Conservation (phyloP, 2,797 vertebrate genomes). For the Sebastes goodei region DNA sequence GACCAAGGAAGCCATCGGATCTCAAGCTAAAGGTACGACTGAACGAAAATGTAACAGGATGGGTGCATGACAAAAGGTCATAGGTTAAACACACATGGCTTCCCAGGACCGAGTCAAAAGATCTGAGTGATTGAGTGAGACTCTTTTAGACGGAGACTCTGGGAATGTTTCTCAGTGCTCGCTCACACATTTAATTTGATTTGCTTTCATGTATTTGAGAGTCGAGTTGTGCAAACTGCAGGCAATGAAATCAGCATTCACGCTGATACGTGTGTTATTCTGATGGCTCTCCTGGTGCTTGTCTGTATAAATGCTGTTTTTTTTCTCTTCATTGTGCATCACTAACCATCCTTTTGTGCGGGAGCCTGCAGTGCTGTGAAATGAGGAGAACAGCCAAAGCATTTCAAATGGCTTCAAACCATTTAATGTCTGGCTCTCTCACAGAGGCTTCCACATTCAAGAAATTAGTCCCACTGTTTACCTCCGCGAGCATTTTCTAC, state of each 20-base stretch:
- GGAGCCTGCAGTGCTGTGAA: neutral
- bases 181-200: slow-evolving; percentile 26
- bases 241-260: neutral
- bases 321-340: neutral
- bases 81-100: slow-evolving; percentile 61
- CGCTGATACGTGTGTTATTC: neutral
- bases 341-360: slow-evolving; percentile 15
- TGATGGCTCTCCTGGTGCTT: neutral
- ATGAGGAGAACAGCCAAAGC: slow-evolving; percentile 9
- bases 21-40: slow-evolving; percentile 85
- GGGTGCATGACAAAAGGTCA: slow-evolving; percentile 31
- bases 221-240: neutral
- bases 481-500: neutral
- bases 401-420: slow-evolving; percentile 22
- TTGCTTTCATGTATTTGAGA: neutral
- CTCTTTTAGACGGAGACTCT: slow-evolving; percentile 46
- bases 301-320: neutral
- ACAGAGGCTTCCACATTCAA: slow-evolving; percentile 2
- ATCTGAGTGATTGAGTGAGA: slow-evolving; percentile 31
- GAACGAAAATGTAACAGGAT: slow-evolving; percentile 8
- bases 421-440: slow-evolving; percentile 1
- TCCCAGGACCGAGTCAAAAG: slow-evolving; percentile 41
- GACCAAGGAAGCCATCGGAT: slow-evolving; percentile 86
- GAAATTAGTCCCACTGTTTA: slow-evolving; percentile 26
- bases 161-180: slow-evolving; percentile 53